Conservation (phyloP, 2,888 invertebrate species). For the Papilio gigon region DNA sequence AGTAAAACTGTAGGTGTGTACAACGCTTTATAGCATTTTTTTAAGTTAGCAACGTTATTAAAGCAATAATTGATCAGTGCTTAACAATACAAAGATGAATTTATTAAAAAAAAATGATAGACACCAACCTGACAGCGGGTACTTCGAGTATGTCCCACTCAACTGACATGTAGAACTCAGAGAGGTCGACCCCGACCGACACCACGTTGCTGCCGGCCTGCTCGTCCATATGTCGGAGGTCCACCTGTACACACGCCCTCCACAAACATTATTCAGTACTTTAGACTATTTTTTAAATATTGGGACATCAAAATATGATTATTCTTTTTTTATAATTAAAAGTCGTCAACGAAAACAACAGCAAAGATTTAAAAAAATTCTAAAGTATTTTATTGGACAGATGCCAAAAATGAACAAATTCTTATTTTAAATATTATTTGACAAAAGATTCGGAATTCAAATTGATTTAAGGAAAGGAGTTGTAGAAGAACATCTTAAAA, state of each 20-base stretch:
- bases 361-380: neutral
- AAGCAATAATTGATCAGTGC: no score
- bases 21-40: no score
- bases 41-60: no score
- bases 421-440: neutral
- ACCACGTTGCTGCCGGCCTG: constrained; percentile 94
- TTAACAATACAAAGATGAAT: no score
- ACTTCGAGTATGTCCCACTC: constrained; percentile 99
- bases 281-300: neutral
- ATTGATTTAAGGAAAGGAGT: neutral
- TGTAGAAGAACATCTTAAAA: constrained; percentile 3
- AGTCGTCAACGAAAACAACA: neutral
- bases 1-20: no score
- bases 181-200: constrained; percentile 96
- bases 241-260: constrained; percentile 85
- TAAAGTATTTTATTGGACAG: neutral
- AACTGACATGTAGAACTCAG: constrained; percentile 98
- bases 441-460: neutral
- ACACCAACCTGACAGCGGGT: constrained; percentile 91
- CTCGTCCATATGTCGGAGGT: constrained; percentile 95
- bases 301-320: neutral
- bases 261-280: constrained; percentile 45
- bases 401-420: neutral
- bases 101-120: no score
- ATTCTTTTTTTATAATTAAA: neutral